phyloP scores from a whole-genome alignment of 2,113 vertebrate species.

The Ictidomys tridecemlineatus region DNA sequence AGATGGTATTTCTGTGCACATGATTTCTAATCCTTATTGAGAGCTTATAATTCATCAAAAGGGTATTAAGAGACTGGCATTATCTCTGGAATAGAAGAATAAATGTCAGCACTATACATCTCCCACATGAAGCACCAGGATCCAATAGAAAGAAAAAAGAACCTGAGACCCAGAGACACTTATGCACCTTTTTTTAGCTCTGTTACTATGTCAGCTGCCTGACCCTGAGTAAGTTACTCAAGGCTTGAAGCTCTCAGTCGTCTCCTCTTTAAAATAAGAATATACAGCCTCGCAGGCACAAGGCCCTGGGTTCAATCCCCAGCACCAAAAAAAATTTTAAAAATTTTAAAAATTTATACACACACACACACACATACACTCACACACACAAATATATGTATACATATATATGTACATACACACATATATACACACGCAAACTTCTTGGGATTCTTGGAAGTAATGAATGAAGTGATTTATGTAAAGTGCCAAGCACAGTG shows the following conservation, averaged over 20 bases:
- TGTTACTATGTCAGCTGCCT: not conserved
- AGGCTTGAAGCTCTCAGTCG: conserved; percentile 11
- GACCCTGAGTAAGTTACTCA: not conserved
- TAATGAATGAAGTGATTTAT: conserved; percentile 46
- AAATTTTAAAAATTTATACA: too few relatives aligned
- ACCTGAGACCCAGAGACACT: not conserved
- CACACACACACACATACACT: too few relatives aligned
- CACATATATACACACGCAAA: too few relatives aligned
- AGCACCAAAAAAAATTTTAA: too few relatives aligned
- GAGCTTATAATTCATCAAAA: not conserved
- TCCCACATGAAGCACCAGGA: not conserved
- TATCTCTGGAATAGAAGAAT: not conserved
- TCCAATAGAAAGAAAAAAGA: not conserved
- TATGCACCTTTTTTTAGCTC: not conserved
- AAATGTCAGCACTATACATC: not conserved
- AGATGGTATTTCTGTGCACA: not conserved
- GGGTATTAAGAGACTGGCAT: not conserved
- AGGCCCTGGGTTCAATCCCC: too few relatives aligned
- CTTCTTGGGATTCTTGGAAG: not conserved
- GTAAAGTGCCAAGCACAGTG: not conserved
- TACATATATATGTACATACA: too few relatives aligned
- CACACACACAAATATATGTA: too few relatives aligned
- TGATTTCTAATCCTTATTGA: not conserved
- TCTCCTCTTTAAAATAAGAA: conserved; percentile 26
- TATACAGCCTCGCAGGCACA: not conserved